phyloP scores from a whole-genome alignment of 1,140 invertebrate genomes.

The Euwallacea fornicatus region DNA sequence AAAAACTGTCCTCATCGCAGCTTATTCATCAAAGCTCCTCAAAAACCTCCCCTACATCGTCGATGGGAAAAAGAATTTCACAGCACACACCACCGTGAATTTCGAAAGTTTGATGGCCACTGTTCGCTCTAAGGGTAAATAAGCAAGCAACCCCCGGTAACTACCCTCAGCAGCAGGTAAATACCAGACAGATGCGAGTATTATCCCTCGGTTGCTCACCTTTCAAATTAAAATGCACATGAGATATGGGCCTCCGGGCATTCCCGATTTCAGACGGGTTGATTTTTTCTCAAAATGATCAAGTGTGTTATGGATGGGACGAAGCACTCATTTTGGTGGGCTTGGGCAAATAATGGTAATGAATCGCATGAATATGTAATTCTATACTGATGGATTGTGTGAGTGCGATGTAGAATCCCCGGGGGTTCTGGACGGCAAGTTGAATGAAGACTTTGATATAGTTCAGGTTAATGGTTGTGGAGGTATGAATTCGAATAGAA shows the following conservation, averaged over 20 bases:
- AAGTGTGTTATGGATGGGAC: not conserved
- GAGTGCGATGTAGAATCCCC: too few relatives aligned
- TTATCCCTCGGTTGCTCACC: conserved; percentile 37
- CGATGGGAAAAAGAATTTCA: too few relatives aligned
- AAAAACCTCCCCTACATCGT: too few relatives aligned
- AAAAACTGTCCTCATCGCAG: too few relatives aligned
- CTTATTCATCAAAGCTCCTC: too few relatives aligned
- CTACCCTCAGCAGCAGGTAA: conserved; percentile 34
- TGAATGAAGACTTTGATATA: too few relatives aligned
- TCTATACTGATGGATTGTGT: too few relatives aligned
- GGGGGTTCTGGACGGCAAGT: too few relatives aligned
- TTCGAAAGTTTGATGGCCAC: conserved; percentile 1
- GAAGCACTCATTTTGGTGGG: conserved; percentile 1
- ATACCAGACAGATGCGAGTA: conserved; percentile 37
- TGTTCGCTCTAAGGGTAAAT: conserved; percentile 12
- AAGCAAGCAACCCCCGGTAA: conserved; percentile 1
- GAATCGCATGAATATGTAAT: conserved; percentile 12
- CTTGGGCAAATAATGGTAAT: conserved; percentile 16
- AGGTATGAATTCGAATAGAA: too few relatives aligned
- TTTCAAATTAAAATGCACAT: conserved; percentile 38
- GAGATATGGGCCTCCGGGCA: conserved; percentile 28
- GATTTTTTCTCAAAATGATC: conserved; percentile 13
- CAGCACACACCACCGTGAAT: too few relatives aligned
- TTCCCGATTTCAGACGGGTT: conserved; percentile 4
- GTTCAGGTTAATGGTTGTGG: too few relatives aligned